Percentiles rank a stretch among this genome's conserved stretches.
Evolutionary conservation across 2,888 invertebrate genomes (phyloP).

Genomic region (Drosophila anomelani): DNA sequence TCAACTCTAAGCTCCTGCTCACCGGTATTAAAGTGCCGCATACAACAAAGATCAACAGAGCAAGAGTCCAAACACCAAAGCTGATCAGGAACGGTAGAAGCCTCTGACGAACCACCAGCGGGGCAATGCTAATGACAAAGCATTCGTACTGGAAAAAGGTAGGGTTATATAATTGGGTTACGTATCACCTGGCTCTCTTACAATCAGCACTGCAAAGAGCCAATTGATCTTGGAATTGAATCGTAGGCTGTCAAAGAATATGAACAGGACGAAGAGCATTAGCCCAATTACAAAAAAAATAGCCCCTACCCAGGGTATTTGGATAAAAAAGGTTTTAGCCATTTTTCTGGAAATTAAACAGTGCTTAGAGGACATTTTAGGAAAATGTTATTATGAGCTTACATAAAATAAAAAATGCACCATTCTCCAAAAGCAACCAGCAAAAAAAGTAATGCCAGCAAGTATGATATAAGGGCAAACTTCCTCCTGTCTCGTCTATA

Average conservation of each 20-base stretch:
- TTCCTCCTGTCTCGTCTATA: constrained; percentile 6
- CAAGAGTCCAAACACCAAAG: constrained; percentile 44
- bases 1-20: constrained; percentile 6
- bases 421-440: constrained; percentile 4
- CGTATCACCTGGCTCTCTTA: constrained; percentile 10
- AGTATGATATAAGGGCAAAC: constrained; percentile 9
- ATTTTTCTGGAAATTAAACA: constrained; percentile 1
- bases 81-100: constrained; percentile 40
- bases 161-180: too few relatives aligned
- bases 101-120: constrained; percentile 48
- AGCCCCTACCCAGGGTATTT: constrained; percentile 47
- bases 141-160: constrained; percentile 47
- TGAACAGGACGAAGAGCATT: constrained; percentile 40
- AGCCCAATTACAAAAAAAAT: constrained; percentile 49
- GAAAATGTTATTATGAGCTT: not conserved
- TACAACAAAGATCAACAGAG: constrained; percentile 41
- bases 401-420: constrained; percentile 15
- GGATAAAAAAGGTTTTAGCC: constrained; percentile 21
- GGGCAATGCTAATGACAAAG: constrained; percentile 46
- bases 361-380: not conserved
- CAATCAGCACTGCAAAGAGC: constrained; percentile 52
- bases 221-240: constrained; percentile 52
- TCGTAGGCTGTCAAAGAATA: constrained; percentile 61
- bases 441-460: constrained; percentile 1
- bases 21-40: constrained; percentile 51